Conservation (phyloP, 2,888 invertebrate genomes). For the Nomada flava region DNA sequence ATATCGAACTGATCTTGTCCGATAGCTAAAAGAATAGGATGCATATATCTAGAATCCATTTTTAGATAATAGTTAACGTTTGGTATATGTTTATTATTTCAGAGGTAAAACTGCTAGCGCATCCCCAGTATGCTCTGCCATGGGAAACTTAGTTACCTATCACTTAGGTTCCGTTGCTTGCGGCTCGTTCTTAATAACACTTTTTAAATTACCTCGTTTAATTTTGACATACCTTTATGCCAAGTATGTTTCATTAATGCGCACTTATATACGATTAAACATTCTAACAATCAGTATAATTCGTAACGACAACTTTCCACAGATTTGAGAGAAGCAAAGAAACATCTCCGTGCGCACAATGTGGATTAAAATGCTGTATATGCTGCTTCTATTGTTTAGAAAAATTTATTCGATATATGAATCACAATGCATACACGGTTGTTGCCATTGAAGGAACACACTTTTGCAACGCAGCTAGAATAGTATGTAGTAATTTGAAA, state of each 20-base stretch:
- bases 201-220: slow-evolving; percentile 95
- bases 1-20: slow-evolving; percentile 25
- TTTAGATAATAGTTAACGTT: neutral
- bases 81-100: slow-evolving; percentile 71
- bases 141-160: slow-evolving; percentile 92
- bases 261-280: slow-evolving; percentile 1
- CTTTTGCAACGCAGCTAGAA: slow-evolving; percentile 95
- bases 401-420: slow-evolving; percentile 95
- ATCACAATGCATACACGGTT: slow-evolving; percentile 97
- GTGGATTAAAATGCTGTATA: slow-evolving; percentile 92
- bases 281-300: slow-evolving; percentile 2
- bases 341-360: slow-evolving; percentile 90
- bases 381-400: slow-evolving; percentile 97
- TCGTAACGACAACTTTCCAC: slow-evolving; percentile 65
- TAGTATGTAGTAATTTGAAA: slow-evolving; percentile 86
- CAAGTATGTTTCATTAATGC: slow-evolving; percentile 87
- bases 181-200: slow-evolving; percentile 96
- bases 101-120: slow-evolving; percentile 89
- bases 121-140: slow-evolving; percentile 89
- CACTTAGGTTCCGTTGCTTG: slow-evolving; percentile 98
- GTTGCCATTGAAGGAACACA: slow-evolving; percentile 96
- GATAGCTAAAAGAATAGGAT: neutral
- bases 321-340: slow-evolving; percentile 89
- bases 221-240: slow-evolving; percentile 95
- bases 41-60: neutral